phyloP scores from a whole-genome alignment of 1,140 invertebrate species.

The Drosophila gunungcola region DNA sequence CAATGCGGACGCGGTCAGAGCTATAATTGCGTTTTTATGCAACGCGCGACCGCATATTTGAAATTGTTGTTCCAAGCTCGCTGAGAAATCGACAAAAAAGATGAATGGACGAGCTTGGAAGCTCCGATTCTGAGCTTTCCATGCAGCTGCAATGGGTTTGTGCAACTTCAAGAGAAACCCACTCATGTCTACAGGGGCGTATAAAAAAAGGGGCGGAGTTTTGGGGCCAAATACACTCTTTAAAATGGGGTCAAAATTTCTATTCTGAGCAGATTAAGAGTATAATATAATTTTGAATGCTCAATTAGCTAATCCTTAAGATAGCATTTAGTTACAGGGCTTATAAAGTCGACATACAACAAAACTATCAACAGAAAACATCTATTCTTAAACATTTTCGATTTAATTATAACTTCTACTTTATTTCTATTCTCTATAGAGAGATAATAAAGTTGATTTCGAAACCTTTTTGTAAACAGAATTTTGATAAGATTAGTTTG shows the following conservation, averaged over 20 bases:
- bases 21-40: slow-evolving; percentile 41
- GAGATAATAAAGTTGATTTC: background rate
- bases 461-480: background rate
- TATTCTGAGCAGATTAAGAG: background rate
- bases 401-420: too few relatives aligned
- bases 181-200: slow-evolving; percentile 9
- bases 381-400: too few relatives aligned
- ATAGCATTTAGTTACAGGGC: too few relatives aligned
- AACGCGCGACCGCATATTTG: slow-evolving; percentile 50
- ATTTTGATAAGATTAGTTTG: background rate
- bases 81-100: slow-evolving; percentile 11
- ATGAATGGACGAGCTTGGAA: slow-evolving; percentile 47
- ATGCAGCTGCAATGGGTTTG: slow-evolving; percentile 24
- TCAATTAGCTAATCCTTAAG: too few relatives aligned
- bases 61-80: slow-evolving; percentile 49
- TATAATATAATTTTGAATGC: too few relatives aligned
- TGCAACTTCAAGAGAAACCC: slow-evolving; percentile 11
- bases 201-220: background rate
- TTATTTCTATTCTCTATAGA: too few relatives aligned
- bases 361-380: too few relatives aligned
- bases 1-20: slow-evolving; percentile 41
- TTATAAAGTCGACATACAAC: too few relatives aligned
- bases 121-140: slow-evolving; percentile 18
- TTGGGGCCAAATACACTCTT: background rate
- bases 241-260: too few relatives aligned